A percentile compares a stretch with the other conserved stretches of the same genome.
Evolutionary conservation across 2,113 vertebrate genomes (phyloP).

Genomic region (Callopanchax toddi): DNA sequence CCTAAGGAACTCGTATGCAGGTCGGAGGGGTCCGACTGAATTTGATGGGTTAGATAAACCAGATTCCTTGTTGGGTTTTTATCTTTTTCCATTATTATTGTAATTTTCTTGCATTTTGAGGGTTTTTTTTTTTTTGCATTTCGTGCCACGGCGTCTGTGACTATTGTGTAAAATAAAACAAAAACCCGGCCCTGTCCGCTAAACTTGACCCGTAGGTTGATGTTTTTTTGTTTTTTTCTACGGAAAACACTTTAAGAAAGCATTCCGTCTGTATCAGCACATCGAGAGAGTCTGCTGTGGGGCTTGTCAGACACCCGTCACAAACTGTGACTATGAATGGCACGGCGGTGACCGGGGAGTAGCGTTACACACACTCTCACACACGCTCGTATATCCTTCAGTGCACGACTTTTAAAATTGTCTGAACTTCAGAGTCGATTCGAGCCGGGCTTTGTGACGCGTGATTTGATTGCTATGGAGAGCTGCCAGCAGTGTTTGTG

Average conservation of each 20-base stretch:
- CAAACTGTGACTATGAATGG: constrained; percentile 65
- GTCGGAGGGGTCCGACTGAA: constrained; percentile 6
- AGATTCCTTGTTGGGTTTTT: background rate
- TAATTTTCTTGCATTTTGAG: background rate
- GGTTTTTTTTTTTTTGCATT: background rate
- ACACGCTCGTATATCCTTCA: background rate
- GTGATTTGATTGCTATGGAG: constrained; percentile 68
- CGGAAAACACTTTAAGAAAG: constrained; percentile 49
- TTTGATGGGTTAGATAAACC: constrained; percentile 23
- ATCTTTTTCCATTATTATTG: background rate
- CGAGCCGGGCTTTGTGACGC: constrained; percentile 44
- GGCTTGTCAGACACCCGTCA: constrained; percentile 70
- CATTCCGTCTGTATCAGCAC: constrained; percentile 71
- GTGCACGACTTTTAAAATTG: constrained; percentile 45
- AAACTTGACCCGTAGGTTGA: constrained; percentile 14
- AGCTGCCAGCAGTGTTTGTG: constrained; percentile 68
- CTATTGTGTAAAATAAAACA: background rate
- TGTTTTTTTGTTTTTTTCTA: background rate
- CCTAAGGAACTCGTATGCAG: background rate
- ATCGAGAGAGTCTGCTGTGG: constrained; percentile 62
- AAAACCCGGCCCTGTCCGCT: background rate
- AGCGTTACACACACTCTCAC: constrained; percentile 17
- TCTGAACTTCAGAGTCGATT: constrained; percentile 48
- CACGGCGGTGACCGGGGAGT: constrained; percentile 52
- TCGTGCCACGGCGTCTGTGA: background rate